Evolutionary conservation across 2,888 invertebrate genomes (phyloP).

Genomic region (Candidula unifasciata): DNA sequence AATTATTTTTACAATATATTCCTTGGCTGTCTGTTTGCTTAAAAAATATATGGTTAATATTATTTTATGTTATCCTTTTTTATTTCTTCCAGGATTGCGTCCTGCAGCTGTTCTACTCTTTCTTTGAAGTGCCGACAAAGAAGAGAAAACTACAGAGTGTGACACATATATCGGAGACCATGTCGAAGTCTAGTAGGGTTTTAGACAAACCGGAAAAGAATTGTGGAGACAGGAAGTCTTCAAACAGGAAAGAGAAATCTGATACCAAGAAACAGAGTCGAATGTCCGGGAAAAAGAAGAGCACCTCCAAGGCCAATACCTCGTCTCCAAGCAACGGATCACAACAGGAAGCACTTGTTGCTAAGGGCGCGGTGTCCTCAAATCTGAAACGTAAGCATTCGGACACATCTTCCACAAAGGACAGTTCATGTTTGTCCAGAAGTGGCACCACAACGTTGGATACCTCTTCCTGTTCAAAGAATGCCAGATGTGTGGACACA

Average conservation of each 20-base stretch:
- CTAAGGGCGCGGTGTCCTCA: not conserved
- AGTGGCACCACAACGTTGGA: too few relatives aligned
- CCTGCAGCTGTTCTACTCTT: slow-evolving; percentile 82
- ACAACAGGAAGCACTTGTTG: not conserved
- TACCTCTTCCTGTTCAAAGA: too few relatives aligned
- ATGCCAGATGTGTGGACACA: too few relatives aligned
- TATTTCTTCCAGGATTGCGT: slow-evolving; percentile 82
- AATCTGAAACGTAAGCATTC: too few relatives aligned
- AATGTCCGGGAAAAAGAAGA: not conserved
- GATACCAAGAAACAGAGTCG: slow-evolving; percentile 4
- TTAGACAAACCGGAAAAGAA: not conserved
- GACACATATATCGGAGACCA: slow-evolving; percentile 23
- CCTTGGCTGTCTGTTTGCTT: too few relatives aligned
- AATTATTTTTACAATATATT: too few relatives aligned
- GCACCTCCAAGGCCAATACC: not conserved
- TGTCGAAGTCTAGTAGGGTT: slow-evolving; percentile 21
- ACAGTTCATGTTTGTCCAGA: too few relatives aligned
- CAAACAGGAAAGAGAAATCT: slow-evolving; percentile 19
- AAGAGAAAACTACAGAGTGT: slow-evolving; percentile 45
- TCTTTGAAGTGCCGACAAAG: slow-evolving; percentile 66
- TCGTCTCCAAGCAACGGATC: not conserved
- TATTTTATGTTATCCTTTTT: not conserved
- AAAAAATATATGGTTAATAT: too few relatives aligned
- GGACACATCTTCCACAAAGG: too few relatives aligned
- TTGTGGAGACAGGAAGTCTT: slow-evolving; percentile 4